phyloP scores from a whole-genome alignment of 2,888 invertebrate genomes.

The Callinectes sapidus region DNA sequence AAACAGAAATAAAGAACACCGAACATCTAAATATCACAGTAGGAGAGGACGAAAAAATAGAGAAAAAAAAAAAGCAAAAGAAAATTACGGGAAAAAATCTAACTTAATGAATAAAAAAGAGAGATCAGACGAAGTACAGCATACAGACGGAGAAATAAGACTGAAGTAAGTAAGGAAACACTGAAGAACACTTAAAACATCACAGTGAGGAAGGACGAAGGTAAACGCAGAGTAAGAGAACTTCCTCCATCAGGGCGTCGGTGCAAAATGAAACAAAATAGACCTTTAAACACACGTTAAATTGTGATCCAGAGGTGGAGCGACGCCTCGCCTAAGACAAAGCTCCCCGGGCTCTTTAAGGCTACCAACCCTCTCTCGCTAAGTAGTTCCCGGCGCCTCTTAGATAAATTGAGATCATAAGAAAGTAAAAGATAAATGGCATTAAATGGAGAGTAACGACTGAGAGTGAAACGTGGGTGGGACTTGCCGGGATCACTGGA shows the following conservation, averaged over 20 bases:
- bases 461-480: constrained; percentile 34
- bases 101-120: no score
- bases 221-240: not conserved
- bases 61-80: no score
- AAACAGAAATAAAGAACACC: no score
- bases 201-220: no score
- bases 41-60: no score
- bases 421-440: constrained; percentile 54
- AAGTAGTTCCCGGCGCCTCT: constrained; percentile 55
- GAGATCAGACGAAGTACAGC: no score
- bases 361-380: constrained; percentile 45
- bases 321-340: constrained; percentile 40
- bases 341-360: constrained; percentile 45
- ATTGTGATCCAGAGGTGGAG: constrained; percentile 40
- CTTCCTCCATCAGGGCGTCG: not conserved
- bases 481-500: not conserved
- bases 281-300: constrained; percentile 48
- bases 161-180: no score
- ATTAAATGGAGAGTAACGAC: constrained; percentile 53
- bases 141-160: no score
- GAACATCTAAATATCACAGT: no score
- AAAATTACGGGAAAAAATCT: no score
- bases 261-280: constrained; percentile 26
- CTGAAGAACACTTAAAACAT: no score
- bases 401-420: constrained; percentile 55